Percentiles rank a stretch among this genome's conserved stretches.
phyloP scores from a whole-genome alignment of 2,797 vertebrate genomes.

The Coracias cyanogaster region DNA sequence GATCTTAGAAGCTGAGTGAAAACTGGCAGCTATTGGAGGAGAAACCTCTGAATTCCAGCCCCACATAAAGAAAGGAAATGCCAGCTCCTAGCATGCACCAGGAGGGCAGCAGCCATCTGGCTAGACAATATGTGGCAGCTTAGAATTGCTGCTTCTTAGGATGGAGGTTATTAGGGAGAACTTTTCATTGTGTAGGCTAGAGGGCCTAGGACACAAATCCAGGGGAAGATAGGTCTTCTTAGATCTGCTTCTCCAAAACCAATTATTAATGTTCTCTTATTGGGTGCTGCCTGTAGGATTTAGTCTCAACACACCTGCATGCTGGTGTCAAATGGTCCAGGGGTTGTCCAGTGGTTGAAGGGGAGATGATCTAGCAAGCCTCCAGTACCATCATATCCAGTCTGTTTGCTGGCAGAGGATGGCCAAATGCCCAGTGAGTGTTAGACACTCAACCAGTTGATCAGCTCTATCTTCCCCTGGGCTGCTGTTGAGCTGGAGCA shows the following conservation, averaged over 20 bases:
- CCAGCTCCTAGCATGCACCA: background rate
- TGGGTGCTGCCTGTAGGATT: background rate
- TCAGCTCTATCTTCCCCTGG: background rate
- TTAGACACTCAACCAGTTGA: background rate
- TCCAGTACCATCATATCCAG: background rate
- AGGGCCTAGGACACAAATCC: background rate
- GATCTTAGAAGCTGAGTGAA: background rate
- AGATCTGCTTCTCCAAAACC: background rate
- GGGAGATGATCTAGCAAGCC: background rate
- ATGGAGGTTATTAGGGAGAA: background rate
- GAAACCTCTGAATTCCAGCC: background rate
- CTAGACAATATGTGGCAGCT: fast-evolving
- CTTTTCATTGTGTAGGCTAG: background rate
- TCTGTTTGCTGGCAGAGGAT: background rate
- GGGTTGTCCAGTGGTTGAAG: background rate
- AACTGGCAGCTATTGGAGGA: background rate
- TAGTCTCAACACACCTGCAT: background rate
- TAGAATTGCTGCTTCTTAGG: background rate
- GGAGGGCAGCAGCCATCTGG: background rate
- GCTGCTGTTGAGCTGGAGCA: background rate
- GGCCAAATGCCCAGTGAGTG: background rate
- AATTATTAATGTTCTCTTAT: background rate
- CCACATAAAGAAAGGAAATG: background rate
- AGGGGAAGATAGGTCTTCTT: background rate
- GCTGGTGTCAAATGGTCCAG: background rate